These are phyloP conservation scores for Onthophagus taurus DNA, from an alignment of 1,140 invertebrate species.

Conservation along the genomic window DNA sequence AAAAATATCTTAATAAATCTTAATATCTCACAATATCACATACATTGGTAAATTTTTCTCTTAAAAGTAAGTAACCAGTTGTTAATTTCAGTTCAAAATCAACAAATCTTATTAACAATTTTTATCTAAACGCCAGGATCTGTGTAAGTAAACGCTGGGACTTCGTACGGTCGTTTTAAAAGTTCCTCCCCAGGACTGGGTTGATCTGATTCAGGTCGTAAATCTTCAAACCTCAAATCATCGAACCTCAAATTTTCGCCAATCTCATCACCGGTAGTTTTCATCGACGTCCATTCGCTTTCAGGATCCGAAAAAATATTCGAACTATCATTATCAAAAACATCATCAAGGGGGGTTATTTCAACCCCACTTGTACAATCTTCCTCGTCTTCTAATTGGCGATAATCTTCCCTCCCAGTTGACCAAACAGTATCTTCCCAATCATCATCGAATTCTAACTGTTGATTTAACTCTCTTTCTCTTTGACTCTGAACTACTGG, in stretches of 20 bases:
- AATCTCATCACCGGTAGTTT: too few relatives aligned
- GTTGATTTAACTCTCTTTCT: slow-evolving; percentile 39
- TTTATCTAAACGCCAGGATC: slow-evolving; percentile 1
- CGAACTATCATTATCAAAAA: slow-evolving; percentile 33
- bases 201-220: slow-evolving; percentile 42
- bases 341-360: slow-evolving; percentile 40
- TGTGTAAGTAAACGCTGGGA: slow-evolving; percentile 13
- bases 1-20: too few relatives aligned
- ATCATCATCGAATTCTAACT: slow-evolving; percentile 43
- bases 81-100: too few relatives aligned
- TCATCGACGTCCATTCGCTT: slow-evolving; percentile 48
- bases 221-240: slow-evolving; percentile 28
- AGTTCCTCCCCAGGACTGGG: slow-evolving; percentile 12
- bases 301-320: slow-evolving; percentile 50
- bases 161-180: slow-evolving; percentile 9
- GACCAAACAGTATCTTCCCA: slow-evolving; percentile 39
- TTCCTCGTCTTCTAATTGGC: not conserved
- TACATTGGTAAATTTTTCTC: too few relatives aligned
- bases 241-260: slow-evolving; percentile 37
- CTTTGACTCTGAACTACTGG: slow-evolving; percentile 37
- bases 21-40: too few relatives aligned
- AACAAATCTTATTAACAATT: too few relatives aligned
- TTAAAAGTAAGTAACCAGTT: too few relatives aligned
- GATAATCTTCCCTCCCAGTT: not conserved
- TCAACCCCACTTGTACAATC: slow-evolving; percentile 18